A percentile compares a stretch with the other conserved stretches of the same genome.
phyloP scores from a whole-genome alignment of 1,140 invertebrate species.

The Cyrtorhinus lividipennis region DNA sequence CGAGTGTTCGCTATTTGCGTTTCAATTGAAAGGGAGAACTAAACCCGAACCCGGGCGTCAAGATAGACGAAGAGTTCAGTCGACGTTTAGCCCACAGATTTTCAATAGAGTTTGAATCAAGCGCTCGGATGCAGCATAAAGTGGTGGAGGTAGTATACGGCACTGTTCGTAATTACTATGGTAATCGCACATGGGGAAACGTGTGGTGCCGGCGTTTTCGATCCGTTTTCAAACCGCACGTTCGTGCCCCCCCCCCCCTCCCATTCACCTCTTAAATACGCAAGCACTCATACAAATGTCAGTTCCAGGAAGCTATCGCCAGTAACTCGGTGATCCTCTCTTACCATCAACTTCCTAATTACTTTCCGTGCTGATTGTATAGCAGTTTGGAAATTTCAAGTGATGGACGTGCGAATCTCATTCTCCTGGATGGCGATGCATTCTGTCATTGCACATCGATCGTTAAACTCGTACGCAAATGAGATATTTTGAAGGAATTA shows the following conservation, averaged over 20 bases:
- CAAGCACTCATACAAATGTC: too few relatives aligned
- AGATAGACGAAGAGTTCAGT: neutral
- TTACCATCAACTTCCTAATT: too few relatives aligned
- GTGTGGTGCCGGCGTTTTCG: neutral
- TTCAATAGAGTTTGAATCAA: conserved; percentile 5
- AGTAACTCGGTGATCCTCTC: too few relatives aligned
- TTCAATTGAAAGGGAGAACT: conserved; percentile 13
- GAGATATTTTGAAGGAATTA: too few relatives aligned
- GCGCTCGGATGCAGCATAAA: neutral
- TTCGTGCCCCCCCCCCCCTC: neutral
- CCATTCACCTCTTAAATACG: too few relatives aligned
- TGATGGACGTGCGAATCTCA: too few relatives aligned
- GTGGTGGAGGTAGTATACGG: neutral
- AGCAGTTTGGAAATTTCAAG: too few relatives aligned
- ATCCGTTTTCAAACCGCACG: neutral
- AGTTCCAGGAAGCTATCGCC: too few relatives aligned
- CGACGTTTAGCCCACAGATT: neutral
- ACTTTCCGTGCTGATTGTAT: too few relatives aligned
- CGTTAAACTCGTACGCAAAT: too few relatives aligned
- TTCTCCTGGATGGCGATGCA: too few relatives aligned
- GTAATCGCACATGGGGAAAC: conserved; percentile 5
- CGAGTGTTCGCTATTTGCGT: conserved; percentile 15
- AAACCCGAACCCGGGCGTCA: neutral
- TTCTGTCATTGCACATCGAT: too few relatives aligned
- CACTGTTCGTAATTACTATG: conserved; percentile 11